These are phyloP conservation scores for Sebastes minor DNA, from an alignment of 2,797 vertebrate species.

Conservation along the genomic window DNA sequence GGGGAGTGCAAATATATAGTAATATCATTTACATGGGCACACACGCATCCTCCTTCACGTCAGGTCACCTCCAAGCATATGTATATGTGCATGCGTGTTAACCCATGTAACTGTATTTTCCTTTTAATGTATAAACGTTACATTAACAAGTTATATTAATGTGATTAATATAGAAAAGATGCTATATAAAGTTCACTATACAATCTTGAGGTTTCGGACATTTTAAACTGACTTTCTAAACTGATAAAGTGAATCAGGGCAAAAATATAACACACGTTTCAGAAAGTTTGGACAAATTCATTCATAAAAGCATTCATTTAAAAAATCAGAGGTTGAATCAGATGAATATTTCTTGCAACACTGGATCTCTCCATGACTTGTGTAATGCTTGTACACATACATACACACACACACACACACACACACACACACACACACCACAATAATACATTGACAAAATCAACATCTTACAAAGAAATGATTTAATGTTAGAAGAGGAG, in stretches of 20 bases:
- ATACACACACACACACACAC: too few relatives aligned
- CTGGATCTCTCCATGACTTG: not conserved
- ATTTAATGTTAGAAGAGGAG: slow-evolving; percentile 83
- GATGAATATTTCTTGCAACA: not conserved
- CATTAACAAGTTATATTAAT: not conserved
- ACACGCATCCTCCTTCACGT: too few relatives aligned
- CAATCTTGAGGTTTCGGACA: not conserved
- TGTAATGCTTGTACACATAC: not conserved
- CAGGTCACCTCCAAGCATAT: too few relatives aligned
- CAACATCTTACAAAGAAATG: slow-evolving; percentile 51
- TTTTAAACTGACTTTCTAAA: not conserved
- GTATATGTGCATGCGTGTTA: too few relatives aligned
- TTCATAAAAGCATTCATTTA: not conserved
- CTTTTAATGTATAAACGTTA: not conserved
- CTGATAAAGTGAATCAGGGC: not conserved
- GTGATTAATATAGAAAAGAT: not conserved
- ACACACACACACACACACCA: not conserved
- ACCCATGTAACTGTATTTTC: not conserved
- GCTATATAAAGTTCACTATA: not conserved
- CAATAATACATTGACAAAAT: slow-evolving; percentile 6
- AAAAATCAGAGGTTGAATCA: not conserved
- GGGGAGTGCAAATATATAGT: too few relatives aligned
- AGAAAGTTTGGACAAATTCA: not conserved
- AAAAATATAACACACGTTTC: not conserved
- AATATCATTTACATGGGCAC: too few relatives aligned